These are phyloP conservation scores for Martes martes DNA, from an alignment of 2,113 vertebrate genomes.

Conservation along the genomic window DNA sequence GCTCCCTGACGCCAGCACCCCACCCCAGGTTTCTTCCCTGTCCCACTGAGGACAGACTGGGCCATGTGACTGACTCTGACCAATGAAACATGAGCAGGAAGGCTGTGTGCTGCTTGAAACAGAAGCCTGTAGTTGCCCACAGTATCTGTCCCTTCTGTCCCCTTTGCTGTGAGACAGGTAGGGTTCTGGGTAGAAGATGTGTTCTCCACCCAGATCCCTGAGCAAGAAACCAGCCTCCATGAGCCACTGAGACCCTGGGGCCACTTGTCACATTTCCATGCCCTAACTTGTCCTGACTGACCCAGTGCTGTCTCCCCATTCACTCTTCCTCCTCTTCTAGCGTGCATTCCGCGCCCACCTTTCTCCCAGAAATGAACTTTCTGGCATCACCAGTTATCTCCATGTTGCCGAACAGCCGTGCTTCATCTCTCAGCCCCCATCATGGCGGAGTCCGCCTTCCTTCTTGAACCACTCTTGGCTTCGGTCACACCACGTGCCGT, in stretches of 20 bases:
- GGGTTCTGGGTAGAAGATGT: background rate
- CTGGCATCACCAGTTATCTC: background rate
- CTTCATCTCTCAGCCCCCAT: background rate
- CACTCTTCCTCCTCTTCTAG: background rate
- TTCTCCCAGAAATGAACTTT: background rate
- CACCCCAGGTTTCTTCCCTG: background rate
- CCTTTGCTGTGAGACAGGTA: background rate
- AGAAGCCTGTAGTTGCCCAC: background rate
- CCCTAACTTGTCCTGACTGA: background rate
- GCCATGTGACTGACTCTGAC: background rate
- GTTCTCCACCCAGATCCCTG: background rate
- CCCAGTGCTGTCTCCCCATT: background rate
- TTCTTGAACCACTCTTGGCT: background rate
- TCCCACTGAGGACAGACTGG: no score
- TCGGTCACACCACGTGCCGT: accelerated
- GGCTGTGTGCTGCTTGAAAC: background rate
- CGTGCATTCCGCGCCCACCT: background rate
- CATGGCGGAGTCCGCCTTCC: background rate
- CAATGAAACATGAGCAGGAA: background rate
- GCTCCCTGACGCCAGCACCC: background rate
- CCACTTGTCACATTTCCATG: background rate
- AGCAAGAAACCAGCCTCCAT: background rate
- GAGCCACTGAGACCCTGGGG: background rate
- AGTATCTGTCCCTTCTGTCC: background rate
- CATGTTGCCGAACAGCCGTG: background rate